Evolutionary conservation across 2,797 vertebrate genomes (phyloP), one percentile per base, ranked within the genome.

Genomic region (Kryptolebias ocellatus): DNA sequence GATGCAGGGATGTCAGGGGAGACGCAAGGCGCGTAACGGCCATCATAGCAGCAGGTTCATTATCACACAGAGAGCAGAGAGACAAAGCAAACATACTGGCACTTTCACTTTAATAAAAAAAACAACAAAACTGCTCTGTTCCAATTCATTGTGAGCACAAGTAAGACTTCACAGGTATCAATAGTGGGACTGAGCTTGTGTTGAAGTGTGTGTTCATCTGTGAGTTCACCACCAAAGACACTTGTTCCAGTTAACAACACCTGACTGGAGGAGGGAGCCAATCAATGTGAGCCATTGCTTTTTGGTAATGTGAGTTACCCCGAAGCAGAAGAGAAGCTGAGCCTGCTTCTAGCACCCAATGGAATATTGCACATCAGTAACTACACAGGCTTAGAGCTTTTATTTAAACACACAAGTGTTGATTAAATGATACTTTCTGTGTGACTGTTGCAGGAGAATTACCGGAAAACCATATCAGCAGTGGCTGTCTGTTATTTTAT

Each of bases 211-310:
- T 57, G 24, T 60, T 20, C 20, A 52, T 52, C 7, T 28, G 5
- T 37, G 37, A 44, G 3, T 5, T 62, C 37, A 16, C 51, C 66
- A 28, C 47, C 20, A 45, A 9, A 52, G 29, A 64, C 8, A 64
- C 64, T 66, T 73, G 75, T 81, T 75, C 58, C 59, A 63, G 75
- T 81, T 75, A 79, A 78, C 57, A 39, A 56, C 28, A 56, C 70
- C 56, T 68, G 72, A 71, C 86, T 67, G 49, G 56, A 50, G 20
- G 51, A 67, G 27, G 70, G 76, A 76, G 72, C 80, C 45, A 20
- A 79, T 87, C 87, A 74, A 78, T 86, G 68, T 54, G 69, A 75
- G 79, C 83, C 84, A 78, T 81, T 80, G 83, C 18, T 71, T 74
- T 55, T 64, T 4, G 5, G 55, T 81, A 76, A 80, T 85, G 67